Percentiles rank a stretch among this genome's conserved stretches.
Evolutionary conservation across 2,113 vertebrate genomes (phyloP).

Genomic region (Protomyctophum bolini): DNA sequence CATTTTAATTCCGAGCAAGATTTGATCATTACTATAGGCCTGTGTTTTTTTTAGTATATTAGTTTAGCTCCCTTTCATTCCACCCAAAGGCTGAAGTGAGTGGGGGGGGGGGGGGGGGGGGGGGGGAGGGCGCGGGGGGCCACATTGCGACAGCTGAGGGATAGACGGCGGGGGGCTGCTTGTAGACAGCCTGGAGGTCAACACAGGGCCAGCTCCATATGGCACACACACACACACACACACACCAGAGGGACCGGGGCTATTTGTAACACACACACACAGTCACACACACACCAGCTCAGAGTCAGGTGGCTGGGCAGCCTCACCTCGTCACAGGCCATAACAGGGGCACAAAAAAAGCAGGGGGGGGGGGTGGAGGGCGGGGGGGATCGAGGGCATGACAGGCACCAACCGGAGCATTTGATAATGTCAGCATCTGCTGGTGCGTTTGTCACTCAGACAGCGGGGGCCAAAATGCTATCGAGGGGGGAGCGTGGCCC

Average conservation of each 20-base stretch:
- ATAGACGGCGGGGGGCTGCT: slow-evolving; percentile 47
- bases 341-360: slow-evolving; percentile 93
- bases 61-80: slow-evolving; percentile 46
- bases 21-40: neutral
- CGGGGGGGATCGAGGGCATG: neutral
- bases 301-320: slow-evolving; percentile 74
- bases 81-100: slow-evolving; percentile 42
- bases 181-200: slow-evolving; percentile 71
- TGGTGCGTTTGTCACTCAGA: slow-evolving; percentile 90
- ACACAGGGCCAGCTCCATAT: slow-evolving; percentile 67
- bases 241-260: slow-evolving; percentile 65
- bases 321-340: slow-evolving; percentile 88
- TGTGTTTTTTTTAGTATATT: slow-evolving; percentile 16
- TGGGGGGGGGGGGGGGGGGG: slow-evolving; percentile 29
- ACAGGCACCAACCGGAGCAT: slow-evolving; percentile 78
- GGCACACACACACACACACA: slow-evolving; percentile 59
- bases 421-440: slow-evolving; percentile 99
- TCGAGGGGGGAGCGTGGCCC: too few species aligned
- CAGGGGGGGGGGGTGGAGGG: slow-evolving; percentile 51
- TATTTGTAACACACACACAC: slow-evolving; percentile 68
- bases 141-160: slow-evolving; percentile 62
- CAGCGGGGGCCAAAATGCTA: slow-evolving; percentile 48
- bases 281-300: slow-evolving; percentile 31
- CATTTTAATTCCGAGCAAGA: slow-evolving; percentile 27
- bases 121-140: slow-evolving; percentile 40